Base-by-base conservation (phyloP, 1,140 invertebrate genomes). In the Mamestra configurata region DNA sequence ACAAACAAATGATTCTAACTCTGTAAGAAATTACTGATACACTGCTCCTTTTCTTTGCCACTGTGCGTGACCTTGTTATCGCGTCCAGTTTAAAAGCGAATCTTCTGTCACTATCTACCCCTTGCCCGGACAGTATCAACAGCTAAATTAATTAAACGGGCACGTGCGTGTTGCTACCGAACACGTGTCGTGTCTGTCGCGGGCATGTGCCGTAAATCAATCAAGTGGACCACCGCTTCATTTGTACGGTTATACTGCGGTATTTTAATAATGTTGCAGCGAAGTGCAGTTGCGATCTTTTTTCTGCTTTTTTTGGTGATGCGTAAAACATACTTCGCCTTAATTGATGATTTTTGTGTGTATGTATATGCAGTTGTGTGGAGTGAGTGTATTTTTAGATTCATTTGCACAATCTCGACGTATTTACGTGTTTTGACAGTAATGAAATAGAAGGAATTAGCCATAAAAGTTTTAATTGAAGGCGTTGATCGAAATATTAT, bases 71-170 rank as follows among this genome's bases (percentile, higher is more conserved):
- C 1, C 15, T 37, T n/a, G 8, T n/a, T 11, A 64, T 37, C 59
- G 20, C 57, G 1, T 8, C 31, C 11, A 49, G 15, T 37, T 18
- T n/a, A 18, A n/a, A 20, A 66, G 1, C 20, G 35, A 66, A 31
- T 15, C 27, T 49, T 46, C 66, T 70, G 66, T 11, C 11, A 43
- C 13, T 70, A 46, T 27, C 66, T 70, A 22, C 35, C 8, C 49
- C 6, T 4, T 43, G 18, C n/a, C 55, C 66, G 61, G 35, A 55
- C 61, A 37, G 57, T 78, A 53, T 61, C 70, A 75, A 68, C 46
- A 37, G 61, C 43, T 85, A 85, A 90, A 90, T 91, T 90, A 92
- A 92, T 90, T 88, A 91, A 90, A 84, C 72, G 80, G 75, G 59
- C 80, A 82, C 84, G 84, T 85, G 87, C 87, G 82, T 86, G 86